Base-by-base conservation (phyloP, 2,888 invertebrate genomes). In the Busseola fusca region DNA sequence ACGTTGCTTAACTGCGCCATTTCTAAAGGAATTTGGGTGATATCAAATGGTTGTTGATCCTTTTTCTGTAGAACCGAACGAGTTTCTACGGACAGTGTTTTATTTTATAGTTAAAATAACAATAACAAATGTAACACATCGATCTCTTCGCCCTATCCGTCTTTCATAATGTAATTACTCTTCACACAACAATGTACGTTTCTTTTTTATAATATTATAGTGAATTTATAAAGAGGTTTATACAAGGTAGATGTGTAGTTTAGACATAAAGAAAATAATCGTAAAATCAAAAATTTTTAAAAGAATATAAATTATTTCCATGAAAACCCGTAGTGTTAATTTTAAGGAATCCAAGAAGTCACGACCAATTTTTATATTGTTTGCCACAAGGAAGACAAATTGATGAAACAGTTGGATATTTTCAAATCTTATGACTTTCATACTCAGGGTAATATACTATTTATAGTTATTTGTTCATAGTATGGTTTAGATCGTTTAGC, bases 171-270 rank as follows among this genome's bases (percentile, higher is more conserved):
- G 75, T 76, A 79, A 74, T 79, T 82, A 81, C 81, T 78, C 66
- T 83, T 82, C 78, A 83, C 80, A 80, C 76, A 83, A 80, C 78
- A 74, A 76, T 86, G 83, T 80, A 72, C 82, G 83, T 83, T 77
- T 80, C 78, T 84, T 88, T 86, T 80, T 81, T 85, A 87, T 83
- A 81, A 85, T 86, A 84, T 83, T 90, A 92, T 93, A 92, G 91
- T 91, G 91, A 92, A 93, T 94, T 94, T 93, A 91, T 93, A 91
- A 95, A 90, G 95, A 95, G 95, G 95, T 96, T 95, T 94, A 95
- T 95, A 96, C 95, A 95, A 96, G 95, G 95, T 96, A 96, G 95
- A 93, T 88, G 90, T 90, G 94, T 94, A 95, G 94, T 84, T 88
- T 95, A 95, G 95, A 89, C 84, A 89, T 93, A 78, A 93, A 91